Evolutionary conservation across 2,797 vertebrate species (phyloP).

Genomic region (Rhinichthys osculus): DNA sequence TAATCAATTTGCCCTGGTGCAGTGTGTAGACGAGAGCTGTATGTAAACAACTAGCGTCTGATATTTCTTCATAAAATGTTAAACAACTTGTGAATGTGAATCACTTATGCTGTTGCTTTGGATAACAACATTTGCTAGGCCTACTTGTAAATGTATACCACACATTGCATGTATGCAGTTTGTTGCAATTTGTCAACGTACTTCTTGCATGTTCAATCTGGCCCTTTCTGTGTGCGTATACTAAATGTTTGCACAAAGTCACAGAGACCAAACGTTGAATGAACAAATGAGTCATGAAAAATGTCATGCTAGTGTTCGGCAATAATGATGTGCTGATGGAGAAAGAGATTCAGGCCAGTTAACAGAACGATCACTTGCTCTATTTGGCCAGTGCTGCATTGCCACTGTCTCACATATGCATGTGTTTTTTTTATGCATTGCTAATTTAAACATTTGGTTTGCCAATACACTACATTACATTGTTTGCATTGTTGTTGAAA

Average conservation of each 20-base stretch:
- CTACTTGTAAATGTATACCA: not conserved
- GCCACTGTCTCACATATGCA: not conserved
- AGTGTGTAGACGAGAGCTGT: not conserved
- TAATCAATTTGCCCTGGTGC: slow-evolving; percentile 10
- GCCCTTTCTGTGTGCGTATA: not conserved
- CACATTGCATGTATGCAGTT: not conserved
- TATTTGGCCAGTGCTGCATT: not conserved
- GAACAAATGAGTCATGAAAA: not conserved
- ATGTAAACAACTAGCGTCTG: slow-evolving; percentile 30
- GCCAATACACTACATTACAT: not conserved
- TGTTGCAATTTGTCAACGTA: not conserved
- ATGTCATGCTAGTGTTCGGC: not conserved
- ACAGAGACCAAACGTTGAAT: not conserved
- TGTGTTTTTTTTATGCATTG: not conserved
- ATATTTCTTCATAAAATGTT: slow-evolving; percentile 34
- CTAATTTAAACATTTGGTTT: not conserved
- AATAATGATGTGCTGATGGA: not conserved
- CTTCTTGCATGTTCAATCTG: not conserved
- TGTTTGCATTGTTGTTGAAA: not conserved
- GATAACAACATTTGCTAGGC: not conserved
- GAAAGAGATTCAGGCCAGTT: slow-evolving; percentile 1
- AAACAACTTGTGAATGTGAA: slow-evolving; percentile 23
- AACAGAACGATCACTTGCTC: not conserved
- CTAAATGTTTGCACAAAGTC: not conserved
- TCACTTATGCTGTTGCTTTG: slow-evolving; percentile 13